These are phyloP conservation scores for Rutpela maculata DNA, from an alignment of 2,888 invertebrate species.

Conservation along the genomic window DNA sequence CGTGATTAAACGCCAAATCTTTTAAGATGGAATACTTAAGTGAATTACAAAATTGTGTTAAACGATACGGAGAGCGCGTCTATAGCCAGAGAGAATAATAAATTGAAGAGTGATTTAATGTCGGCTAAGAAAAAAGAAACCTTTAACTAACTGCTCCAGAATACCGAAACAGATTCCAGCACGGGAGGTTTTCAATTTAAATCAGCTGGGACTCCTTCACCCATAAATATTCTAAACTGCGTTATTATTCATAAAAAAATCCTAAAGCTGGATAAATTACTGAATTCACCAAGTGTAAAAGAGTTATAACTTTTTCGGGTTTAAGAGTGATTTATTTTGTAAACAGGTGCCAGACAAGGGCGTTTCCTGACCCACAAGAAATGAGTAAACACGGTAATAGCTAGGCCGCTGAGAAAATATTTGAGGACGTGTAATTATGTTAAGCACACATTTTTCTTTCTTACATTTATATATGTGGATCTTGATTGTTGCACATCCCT, in stretches of 20 bases:
- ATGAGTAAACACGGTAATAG: no score
- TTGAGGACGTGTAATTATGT: no score
- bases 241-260: constrained; percentile 24
- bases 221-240: constrained; percentile 17
- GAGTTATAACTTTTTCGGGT: constrained; percentile 12
- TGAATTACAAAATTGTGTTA: constrained; percentile 1
- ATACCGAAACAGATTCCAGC: constrained; percentile 9
- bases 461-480: no score
- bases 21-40: background rate
- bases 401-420: no score
- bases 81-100: constrained; percentile 12
- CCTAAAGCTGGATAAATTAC: constrained; percentile 23
- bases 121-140: constrained; percentile 12
- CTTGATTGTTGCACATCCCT: no score
- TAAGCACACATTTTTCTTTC: no score
- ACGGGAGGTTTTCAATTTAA: constrained; percentile 30
- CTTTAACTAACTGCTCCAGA: constrained; percentile 8
- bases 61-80: constrained; percentile 5
- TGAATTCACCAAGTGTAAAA: constrained; percentile 7
- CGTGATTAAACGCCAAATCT: background rate
- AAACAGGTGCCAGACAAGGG: constrained; percentile 11
- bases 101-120: constrained; percentile 18
- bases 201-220: constrained; percentile 16
- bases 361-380: no score
- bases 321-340: constrained; percentile 18